Evolutionary conservation across 2,888 invertebrate genomes (phyloP).

Genomic region (Drosophila percnosoma): DNA sequence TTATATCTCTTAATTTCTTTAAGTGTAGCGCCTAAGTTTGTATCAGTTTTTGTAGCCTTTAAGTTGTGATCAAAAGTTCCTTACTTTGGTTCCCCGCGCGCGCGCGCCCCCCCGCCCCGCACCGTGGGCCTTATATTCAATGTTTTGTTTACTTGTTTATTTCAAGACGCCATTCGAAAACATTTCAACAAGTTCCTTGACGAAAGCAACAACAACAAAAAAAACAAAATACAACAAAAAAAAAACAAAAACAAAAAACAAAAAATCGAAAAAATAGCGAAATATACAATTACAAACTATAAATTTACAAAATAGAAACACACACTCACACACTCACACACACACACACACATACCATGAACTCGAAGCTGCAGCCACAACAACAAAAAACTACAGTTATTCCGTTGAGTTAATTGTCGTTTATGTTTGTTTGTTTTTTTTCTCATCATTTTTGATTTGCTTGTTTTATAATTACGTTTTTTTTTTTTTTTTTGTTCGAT

Average conservation of each 20-base stretch:
- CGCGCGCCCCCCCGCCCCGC: slow-evolving; percentile 40
- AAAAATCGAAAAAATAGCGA: slow-evolving; percentile 50
- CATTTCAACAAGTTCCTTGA: slow-evolving; percentile 75
- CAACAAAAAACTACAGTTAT: slow-evolving; percentile 11
- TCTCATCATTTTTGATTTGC: slow-evolving; percentile 17
- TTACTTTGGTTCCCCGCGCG: slow-evolving; percentile 81
- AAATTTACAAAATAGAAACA: slow-evolving; percentile 26
- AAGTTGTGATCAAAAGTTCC: slow-evolving; percentile 83
- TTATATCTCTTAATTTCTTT: slow-evolving; percentile 29
- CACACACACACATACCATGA: slow-evolving; percentile 12
- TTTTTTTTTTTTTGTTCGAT: slow-evolving; percentile 13
- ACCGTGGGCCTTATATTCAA: slow-evolving; percentile 65
- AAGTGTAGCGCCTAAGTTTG: slow-evolving; percentile 51
- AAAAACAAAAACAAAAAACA: slow-evolving; percentile 11
- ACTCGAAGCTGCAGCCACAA: slow-evolving; percentile 15
- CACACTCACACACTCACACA: slow-evolving; percentile 9
- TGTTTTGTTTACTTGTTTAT: slow-evolving; percentile 59
- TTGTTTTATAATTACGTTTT: slow-evolving; percentile 43
- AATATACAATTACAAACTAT: slow-evolving; percentile 62
- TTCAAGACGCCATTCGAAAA: slow-evolving; percentile 72
- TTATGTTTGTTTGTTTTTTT: slow-evolving; percentile 6
- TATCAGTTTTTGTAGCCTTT: slow-evolving; percentile 59
- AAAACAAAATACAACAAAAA: background rate
- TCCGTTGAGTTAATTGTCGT: slow-evolving; percentile 3
- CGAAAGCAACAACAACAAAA: slow-evolving; percentile 34